Conservation (phyloP, 2,888 invertebrate species). For the Dynastes maya region DNA sequence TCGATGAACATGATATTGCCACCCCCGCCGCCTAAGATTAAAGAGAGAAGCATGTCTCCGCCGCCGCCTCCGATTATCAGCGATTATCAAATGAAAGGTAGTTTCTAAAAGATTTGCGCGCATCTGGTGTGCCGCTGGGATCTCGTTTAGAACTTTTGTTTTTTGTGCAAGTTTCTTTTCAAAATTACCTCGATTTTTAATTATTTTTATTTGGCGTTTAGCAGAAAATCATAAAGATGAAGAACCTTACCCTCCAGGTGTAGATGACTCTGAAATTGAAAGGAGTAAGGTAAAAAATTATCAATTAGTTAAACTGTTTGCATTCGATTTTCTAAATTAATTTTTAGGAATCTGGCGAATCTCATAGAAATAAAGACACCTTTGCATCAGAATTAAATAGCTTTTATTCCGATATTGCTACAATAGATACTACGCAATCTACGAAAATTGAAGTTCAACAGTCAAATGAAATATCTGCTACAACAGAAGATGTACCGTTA, state of each 20-base stretch:
- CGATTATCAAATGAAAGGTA: slow-evolving; percentile 48
- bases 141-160: no score
- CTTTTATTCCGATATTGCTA: slow-evolving; percentile 77
- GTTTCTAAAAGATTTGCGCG: background rate
- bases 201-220: slow-evolving; percentile 18
- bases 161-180: background rate
- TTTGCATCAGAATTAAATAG: slow-evolving; percentile 73
- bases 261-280: slow-evolving; percentile 69
- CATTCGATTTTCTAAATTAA: background rate
- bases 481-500: slow-evolving; percentile 61
- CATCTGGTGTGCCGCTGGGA: no score
- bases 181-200: background rate
- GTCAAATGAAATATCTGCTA: slow-evolving; percentile 53
- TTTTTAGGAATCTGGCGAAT: slow-evolving; percentile 13
- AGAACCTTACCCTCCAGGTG: slow-evolving; percentile 74
- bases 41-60: slow-evolving; percentile 61
- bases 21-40: slow-evolving; percentile 61
- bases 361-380: slow-evolving; percentile 60
- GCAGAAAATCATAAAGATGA: slow-evolving; percentile 54
- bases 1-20: slow-evolving; percentile 54
- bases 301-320: background rate
- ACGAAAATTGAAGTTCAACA: slow-evolving; percentile 34
- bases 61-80: slow-evolving; percentile 65
- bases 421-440: slow-evolving; percentile 69
- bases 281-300: slow-evolving; percentile 19